A percentile compares a stretch with the other conserved stretches of the same genome.
phyloP scores from a whole-genome alignment of 2,797 vertebrate species.

The Alca torda region DNA sequence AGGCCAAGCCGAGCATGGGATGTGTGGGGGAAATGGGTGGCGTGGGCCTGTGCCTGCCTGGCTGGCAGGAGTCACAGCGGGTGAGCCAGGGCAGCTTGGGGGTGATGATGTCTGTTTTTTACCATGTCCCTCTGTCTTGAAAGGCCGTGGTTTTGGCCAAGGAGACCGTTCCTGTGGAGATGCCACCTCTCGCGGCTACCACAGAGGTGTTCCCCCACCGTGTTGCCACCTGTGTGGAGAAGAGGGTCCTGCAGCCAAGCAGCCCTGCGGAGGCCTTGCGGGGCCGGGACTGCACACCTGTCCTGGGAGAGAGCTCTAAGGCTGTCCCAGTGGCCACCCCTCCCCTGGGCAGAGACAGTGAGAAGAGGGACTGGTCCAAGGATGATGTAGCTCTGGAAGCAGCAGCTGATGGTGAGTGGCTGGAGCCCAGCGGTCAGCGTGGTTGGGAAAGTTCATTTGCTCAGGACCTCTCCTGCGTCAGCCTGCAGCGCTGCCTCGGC shows the following conservation, averaged over 20 bases:
- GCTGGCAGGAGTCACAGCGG: background rate
- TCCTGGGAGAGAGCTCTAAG: slow-evolving; percentile 43
- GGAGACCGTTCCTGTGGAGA: slow-evolving; percentile 41
- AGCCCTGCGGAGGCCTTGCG: slow-evolving; percentile 17
- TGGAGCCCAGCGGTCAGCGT: background rate
- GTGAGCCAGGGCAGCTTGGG: background rate
- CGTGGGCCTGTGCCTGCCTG: background rate
- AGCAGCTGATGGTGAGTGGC: slow-evolving; percentile 80
- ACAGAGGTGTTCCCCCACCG: slow-evolving; percentile 29
- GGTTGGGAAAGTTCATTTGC: background rate
- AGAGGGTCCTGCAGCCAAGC: slow-evolving; percentile 61
- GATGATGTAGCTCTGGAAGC: slow-evolving; percentile 81
- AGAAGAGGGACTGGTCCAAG: slow-evolving; percentile 84
- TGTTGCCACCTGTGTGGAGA: slow-evolving; percentile 51
- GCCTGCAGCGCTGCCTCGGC: background rate
- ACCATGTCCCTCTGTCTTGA: background rate
- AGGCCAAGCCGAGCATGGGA: background rate
- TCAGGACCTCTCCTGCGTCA: background rate
- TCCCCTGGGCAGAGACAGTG: slow-evolving; percentile 44
- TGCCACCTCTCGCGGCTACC: background rate
- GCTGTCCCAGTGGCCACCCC: background rate
- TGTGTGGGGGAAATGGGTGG: accelerated
- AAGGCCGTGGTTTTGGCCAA: slow-evolving; percentile 49
- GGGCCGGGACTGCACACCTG: slow-evolving; percentile 41
- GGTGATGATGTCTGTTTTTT: background rate